Base-by-base conservation (phyloP, 1,140 invertebrate species). In the Drosophila triauraria region DNA sequence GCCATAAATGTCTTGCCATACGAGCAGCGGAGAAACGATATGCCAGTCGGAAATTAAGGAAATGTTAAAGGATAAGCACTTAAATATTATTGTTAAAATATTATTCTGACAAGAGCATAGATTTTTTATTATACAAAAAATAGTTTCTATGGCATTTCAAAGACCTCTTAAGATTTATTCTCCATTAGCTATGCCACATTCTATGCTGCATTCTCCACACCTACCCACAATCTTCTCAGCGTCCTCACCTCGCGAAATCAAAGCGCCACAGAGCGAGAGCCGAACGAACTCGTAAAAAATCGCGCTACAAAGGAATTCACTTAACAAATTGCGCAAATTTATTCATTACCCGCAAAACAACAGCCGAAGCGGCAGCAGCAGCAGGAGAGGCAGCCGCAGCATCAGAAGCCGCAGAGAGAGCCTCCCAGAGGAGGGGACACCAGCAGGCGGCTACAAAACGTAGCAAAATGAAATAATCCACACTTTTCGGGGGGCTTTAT, bases 301-400 rank as follows among this genome's bases (percentile, higher is more conserved):
- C 85, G 85, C 77, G 80, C 85, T 90, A 90, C 85, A 88, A 90
- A 90, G 81, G 86, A 90, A 90, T 90, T 90, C 85, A 90, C 85
- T 90, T 90, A 90, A 90, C 85, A 90, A 90, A 90, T 90, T 90
- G 85, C 86, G 78, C 85, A 90, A 90, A 90, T 90, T 90, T 90
- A 90, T 90, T 90, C 85, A 90, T 91, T 90, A 90, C 85, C 85
- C 84, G 77, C 85, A 61, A 75, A 88, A 84, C 72, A 88, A 81
- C 85, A 76, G 47, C 64, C 68, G 38, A 23, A 58, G 47, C 43
- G 25, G 17, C 61, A 46, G 46, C 64, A 44, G 46, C 46, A 58
- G 47, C 43, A 27, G 17, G 58, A 46, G 46, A 59, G 40, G 46
- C 46, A 38, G 60, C 8, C 30, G 32, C 43, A 50, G 61, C 12